Evolutionary conservation across 2,113 vertebrate genomes (phyloP).

Genomic region (Paralichthys olivaceus): DNA sequence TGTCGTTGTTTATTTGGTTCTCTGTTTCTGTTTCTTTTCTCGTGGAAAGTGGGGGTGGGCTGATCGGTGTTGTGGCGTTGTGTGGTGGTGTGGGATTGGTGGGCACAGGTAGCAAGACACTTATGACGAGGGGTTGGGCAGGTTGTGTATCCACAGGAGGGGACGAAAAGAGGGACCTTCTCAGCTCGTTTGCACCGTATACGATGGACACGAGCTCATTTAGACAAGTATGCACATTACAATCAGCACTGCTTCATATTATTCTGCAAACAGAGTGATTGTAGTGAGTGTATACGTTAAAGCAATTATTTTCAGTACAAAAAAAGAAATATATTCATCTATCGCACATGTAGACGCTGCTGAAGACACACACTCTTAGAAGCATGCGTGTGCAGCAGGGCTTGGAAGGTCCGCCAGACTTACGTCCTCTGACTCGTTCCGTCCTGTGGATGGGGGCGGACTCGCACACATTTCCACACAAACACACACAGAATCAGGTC

Average conservation of each 20-base stretch:
- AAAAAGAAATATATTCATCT: not conserved
- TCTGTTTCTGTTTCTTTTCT: constrained; percentile 65
- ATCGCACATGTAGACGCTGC: constrained; percentile 4
- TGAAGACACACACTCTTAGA: constrained; percentile 8
- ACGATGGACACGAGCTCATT: constrained; percentile 5
- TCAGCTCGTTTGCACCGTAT: constrained; percentile 83
- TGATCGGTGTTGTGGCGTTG: constrained; percentile 78
- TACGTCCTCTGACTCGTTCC: constrained; percentile 81
- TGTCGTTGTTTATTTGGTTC: constrained; percentile 78
- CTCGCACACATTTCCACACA: constrained; percentile 6
- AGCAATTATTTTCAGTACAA: not conserved
- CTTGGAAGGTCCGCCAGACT: constrained; percentile 84
- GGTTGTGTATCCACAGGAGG: constrained; percentile 81
- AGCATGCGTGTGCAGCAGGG: constrained; percentile 82
- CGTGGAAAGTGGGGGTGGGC: constrained; percentile 72
- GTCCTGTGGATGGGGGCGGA: constrained; percentile 81
- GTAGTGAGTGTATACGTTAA: not conserved
- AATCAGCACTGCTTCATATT: not conserved
- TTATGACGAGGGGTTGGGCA: constrained; percentile 36
- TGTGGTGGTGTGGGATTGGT: constrained; percentile 59
- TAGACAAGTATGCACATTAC: constrained; percentile 6
- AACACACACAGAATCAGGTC: constrained; percentile 48
- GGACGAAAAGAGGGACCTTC: constrained; percentile 83
- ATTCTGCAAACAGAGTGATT: not conserved
- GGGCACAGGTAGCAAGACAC: constrained; percentile 53